Evolutionary conservation across 2,113 vertebrate species (phyloP).

Genomic region (Seriola dumerili): DNA sequence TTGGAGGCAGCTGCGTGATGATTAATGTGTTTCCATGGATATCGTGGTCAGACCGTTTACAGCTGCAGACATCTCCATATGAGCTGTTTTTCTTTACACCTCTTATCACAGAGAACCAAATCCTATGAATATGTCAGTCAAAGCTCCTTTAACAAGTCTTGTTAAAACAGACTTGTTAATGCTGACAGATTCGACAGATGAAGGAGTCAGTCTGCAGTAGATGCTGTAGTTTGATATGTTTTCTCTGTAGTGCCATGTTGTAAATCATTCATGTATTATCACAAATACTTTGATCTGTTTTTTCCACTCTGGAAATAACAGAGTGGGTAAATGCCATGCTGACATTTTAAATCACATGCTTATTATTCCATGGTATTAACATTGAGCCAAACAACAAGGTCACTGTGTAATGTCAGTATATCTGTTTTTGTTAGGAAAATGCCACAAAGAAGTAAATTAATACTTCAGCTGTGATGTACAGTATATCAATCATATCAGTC

Average conservation of each 20-base stretch:
- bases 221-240: background rate
- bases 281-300: background rate
- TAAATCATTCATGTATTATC: background rate
- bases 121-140: background rate
- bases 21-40: constrained; percentile 37
- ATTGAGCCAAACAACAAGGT: background rate
- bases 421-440: too few relatives aligned
- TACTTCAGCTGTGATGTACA: too few relatives aligned
- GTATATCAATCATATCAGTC: too few relatives aligned
- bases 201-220: background rate
- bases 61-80: background rate
- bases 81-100: background rate
- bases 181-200: background rate
- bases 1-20: background rate
- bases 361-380: background rate
- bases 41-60: background rate
- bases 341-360: background rate
- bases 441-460: too few relatives aligned
- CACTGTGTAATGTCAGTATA: too few relatives aligned
- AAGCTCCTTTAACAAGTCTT: background rate
- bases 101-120: background rate
- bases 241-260: background rate
- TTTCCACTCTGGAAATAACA: too few relatives aligned
- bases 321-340: background rate
- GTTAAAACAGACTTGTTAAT: background rate